Conservation (phyloP, 2,888 invertebrate genomes). For the Mylabris sibirica region DNA sequence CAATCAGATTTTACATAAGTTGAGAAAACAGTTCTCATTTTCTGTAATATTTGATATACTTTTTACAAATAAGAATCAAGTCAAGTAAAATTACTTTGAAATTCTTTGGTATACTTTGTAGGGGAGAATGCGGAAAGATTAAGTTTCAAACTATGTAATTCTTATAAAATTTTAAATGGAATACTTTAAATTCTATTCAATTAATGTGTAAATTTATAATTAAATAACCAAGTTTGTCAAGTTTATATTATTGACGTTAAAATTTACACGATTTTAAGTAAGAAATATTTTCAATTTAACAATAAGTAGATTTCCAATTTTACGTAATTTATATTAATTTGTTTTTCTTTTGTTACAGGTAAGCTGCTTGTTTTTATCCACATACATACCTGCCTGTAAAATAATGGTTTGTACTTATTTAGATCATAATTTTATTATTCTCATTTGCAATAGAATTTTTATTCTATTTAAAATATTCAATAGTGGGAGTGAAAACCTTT, state of each 20-base stretch:
- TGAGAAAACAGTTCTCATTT: not conserved
- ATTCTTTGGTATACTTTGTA: too few species aligned
- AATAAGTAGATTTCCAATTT: too few species aligned
- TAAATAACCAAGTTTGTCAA: too few species aligned
- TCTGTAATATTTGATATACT: not conserved
- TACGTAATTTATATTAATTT: too few species aligned
- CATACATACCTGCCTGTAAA: not conserved
- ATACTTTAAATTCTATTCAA: not conserved
- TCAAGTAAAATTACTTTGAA: not conserved
- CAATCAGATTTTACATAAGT: too few species aligned
- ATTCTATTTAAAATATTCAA: not conserved
- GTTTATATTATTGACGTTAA: not conserved
- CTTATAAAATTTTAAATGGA: too few species aligned
- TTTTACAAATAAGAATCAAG: not conserved
- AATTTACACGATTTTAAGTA: not conserved
- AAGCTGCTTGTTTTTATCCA: not conserved
- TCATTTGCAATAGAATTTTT: not conserved
- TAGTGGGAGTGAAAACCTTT: too few species aligned
- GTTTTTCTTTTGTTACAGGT: conserved; percentile 17
- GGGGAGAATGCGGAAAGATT: too few species aligned
- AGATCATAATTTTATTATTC: not conserved
- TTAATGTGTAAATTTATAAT: not conserved
- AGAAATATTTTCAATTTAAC: too few species aligned
- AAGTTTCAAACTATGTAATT: too few species aligned
- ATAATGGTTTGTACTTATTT: conserved; percentile 2